Evolutionary conservation across 23 tunicate species (phyloP), one percentile per base, ranked within the genome.

Genomic region (Halocynthia roretzi): DNA sequence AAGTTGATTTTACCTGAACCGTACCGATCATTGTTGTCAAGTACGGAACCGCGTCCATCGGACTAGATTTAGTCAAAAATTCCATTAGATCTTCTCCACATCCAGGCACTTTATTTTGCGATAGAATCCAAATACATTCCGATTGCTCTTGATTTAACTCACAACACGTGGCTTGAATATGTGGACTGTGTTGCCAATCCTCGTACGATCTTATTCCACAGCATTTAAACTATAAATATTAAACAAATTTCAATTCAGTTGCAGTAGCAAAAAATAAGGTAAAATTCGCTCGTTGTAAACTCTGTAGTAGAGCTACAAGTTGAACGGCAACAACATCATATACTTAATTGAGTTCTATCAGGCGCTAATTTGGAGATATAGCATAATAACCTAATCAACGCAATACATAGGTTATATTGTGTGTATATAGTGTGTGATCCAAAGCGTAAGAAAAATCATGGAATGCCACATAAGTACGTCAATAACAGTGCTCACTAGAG

Each of bases 181-280:
- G 51, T 31, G 55, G 66, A 55, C 80, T 69, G 10, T n/a, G 20
- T 21, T 77, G 12, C 88, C 85, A 83, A 60, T 83, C 96, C 8
- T 61, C 52, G 67, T 67, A 89, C 50, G 80, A 80, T 8, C 75
- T 48, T 12, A 84, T 87, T 7, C 88, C 96, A 67, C 96, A 89
- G 69, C 96, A 89, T 40, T 84, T 21, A 70, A 83, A 89, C 96
- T 89, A 31, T 52, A 77, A 69, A 77, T 10, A 62, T 40, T 62
- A 53, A 12, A 67, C 71, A 67, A n/a, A 23, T 67, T 18, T 31
- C 44, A 31, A 31, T 31, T 31, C 1, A 31, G 1, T 31, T 31
- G 44, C 44, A 31, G 44, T 31, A 31, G 1, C 44, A 31, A 31
- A 31, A 31, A 31, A 31, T 31, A 31, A 31, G 44, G 4, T 31